A percentile compares a stretch with the other conserved stretches of the same genome.
Conservation (phyloP, 2,888 invertebrate species). For the Zygogramma bicolorata region DNA sequence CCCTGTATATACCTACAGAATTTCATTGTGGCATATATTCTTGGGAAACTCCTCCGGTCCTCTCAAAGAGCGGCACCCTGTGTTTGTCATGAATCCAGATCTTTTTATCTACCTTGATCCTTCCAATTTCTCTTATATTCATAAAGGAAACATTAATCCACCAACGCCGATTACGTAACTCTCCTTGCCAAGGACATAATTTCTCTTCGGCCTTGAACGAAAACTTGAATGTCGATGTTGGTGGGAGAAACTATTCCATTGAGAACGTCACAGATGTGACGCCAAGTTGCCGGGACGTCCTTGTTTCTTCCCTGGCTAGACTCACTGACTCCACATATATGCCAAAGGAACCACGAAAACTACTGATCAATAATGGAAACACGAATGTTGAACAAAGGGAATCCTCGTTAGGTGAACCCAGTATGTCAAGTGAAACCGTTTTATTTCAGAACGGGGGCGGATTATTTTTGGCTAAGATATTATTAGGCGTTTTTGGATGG, state of each 20-base stretch:
- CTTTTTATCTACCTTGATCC: too few species aligned
- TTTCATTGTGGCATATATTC: too few species aligned
- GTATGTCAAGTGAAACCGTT: neutral
- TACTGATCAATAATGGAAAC: neutral
- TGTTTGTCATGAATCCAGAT: too few species aligned
- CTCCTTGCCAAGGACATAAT: neutral
- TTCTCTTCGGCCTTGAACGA: neutral
- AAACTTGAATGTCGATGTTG: neutral
- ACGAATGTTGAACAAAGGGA: neutral
- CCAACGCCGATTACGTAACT: neutral
- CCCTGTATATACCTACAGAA: too few species aligned
- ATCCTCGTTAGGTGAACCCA: neutral
- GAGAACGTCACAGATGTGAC: conserved; percentile 1
- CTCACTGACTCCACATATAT: neutral
- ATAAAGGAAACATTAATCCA: neutral
- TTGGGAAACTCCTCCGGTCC: too few species aligned
- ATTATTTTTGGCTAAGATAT: neutral
- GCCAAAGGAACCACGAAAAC: neutral
- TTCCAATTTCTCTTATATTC: neutral
- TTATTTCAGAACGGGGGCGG: neutral
- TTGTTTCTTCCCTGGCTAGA: neutral
- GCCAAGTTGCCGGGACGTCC: neutral
- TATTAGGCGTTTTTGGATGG: too few species aligned
- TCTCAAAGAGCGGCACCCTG: too few species aligned
- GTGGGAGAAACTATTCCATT: conserved; percentile 4